Percentiles rank a stretch among this genome's conserved stretches.
These are phyloP conservation scores for Halcyon smyrnensis DNA, from an alignment of 2,797 vertebrate species.

Conservation along the genomic window DNA sequence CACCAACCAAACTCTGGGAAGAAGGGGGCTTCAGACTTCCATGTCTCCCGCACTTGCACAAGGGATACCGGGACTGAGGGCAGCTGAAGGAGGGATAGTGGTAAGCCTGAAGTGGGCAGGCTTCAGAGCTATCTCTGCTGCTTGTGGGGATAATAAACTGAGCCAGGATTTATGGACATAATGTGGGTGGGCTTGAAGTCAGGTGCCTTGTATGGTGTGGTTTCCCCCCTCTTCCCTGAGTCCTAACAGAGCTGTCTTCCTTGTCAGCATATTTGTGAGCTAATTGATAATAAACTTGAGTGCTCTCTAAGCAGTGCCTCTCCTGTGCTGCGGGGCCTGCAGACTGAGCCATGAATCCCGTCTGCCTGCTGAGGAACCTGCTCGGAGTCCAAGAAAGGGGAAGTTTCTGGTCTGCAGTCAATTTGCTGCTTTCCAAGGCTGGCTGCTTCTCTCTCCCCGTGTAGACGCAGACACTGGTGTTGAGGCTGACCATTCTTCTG, in stretches of 20 bases:
- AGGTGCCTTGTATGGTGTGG: slow-evolving; percentile 38
- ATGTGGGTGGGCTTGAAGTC: slow-evolving; percentile 45
- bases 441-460: slow-evolving; percentile 43
- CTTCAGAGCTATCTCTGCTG: slow-evolving; percentile 16
- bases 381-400: slow-evolving; percentile 37
- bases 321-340: not conserved
- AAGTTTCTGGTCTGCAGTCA: slow-evolving; percentile 57
- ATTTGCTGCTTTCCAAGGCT: slow-evolving; percentile 61
- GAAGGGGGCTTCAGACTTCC: not conserved
- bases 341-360: slow-evolving; percentile 16
- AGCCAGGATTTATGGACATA: not conserved
- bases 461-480: slow-evolving; percentile 32
- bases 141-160: not conserved
- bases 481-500: slow-evolving; percentile 62
- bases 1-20: not conserved
- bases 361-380: slow-evolving; percentile 55
- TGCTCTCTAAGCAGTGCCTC: slow-evolving; percentile 24
- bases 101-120: not conserved
- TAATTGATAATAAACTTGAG: slow-evolving; percentile 42
- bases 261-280: slow-evolving; percentile 41
- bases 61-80: not conserved
- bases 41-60: not conserved
- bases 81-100: not conserved
- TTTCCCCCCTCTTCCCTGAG: not conserved
- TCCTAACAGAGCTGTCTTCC: slow-evolving; percentile 39